Evolutionary conservation across 2,888 invertebrate genomes (phyloP).

Genomic region (Byasa hedistus): DNA sequence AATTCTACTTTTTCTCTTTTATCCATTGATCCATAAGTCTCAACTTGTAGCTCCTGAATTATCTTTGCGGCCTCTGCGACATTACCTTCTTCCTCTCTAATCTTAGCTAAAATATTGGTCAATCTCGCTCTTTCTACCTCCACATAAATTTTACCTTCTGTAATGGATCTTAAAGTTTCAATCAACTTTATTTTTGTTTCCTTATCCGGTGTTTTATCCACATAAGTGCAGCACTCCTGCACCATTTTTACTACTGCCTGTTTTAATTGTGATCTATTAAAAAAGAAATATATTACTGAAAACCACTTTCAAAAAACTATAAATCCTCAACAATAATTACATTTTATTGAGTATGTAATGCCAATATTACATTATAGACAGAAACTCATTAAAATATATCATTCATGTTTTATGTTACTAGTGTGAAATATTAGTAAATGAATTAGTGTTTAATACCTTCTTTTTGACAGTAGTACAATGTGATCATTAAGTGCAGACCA

Average conservation of each 20-base stretch:
- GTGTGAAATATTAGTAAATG: no score
- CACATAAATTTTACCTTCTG: conserved; percentile 99
- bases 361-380: background rate
- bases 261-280: conserved; percentile 90
- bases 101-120: conserved; percentile 92
- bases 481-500: conserved; percentile 97
- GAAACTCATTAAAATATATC: no score
- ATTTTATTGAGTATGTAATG: no score
- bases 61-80: conserved; percentile 94
- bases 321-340: no score
- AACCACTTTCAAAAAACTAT: no score
- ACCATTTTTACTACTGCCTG: conserved; percentile 98
- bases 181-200: conserved; percentile 96
- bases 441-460: conserved; percentile 77
- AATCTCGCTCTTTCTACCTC: conserved; percentile 98
- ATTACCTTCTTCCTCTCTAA: conserved; percentile 90
- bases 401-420: no score
- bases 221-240: conserved; percentile 95
- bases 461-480: conserved; percentile 92
- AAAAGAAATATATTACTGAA: background rate
- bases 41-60: conserved; percentile 95
- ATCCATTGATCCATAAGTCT: conserved; percentile 99
- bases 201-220: conserved; percentile 94
- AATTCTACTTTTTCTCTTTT: conserved; percentile 97
- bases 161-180: conserved; percentile 95